Percentiles rank a stretch among this genome's conserved stretches.
Conservation (phyloP, 2,113 vertebrate genomes). For the Trichechus manatus region DNA sequence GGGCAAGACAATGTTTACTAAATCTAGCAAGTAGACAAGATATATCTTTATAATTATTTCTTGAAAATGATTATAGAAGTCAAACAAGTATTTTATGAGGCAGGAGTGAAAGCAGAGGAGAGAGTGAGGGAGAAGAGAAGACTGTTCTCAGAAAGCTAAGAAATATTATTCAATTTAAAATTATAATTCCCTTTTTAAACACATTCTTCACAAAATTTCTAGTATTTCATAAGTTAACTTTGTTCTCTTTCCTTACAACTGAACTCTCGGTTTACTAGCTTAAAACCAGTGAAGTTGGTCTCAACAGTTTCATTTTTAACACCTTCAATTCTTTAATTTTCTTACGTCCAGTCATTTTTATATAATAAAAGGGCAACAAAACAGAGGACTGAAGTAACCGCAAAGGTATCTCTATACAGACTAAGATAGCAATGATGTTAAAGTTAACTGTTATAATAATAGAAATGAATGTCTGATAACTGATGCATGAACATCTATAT, state of each 20-base stretch:
- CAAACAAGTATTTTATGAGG: slow-evolving; percentile 19
- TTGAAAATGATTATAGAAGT: slow-evolving; percentile 25
- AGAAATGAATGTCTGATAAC: slow-evolving; percentile 43
- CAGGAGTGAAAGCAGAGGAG: neutral
- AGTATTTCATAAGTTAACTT: neutral
- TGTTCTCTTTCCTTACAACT: slow-evolving; percentile 4
- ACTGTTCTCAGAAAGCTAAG: slow-evolving; percentile 36
- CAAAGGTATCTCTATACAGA: neutral
- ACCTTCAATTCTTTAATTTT: neutral
- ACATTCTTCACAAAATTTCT: neutral
- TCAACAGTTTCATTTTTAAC: slow-evolving; percentile 51
- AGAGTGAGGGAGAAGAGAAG: neutral
- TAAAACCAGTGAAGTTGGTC: neutral
- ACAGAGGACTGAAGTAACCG: neutral
- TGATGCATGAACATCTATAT: neutral
- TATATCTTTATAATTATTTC: neutral
- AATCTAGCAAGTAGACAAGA: slow-evolving; percentile 13
- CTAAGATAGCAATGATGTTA: neutral
- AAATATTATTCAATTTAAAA: neutral
- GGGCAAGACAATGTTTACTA: neutral
- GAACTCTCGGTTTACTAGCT: neutral
- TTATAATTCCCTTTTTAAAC: slow-evolving; percentile 39
- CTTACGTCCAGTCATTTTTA: slow-evolving; percentile 51
- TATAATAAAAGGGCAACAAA: slow-evolving; percentile 33
- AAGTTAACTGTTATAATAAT: neutral